A percentile compares a stretch with the other conserved stretches of the same genome.
Conservation (phyloP, 1,140 invertebrate species). For the Dryas iulia region DNA sequence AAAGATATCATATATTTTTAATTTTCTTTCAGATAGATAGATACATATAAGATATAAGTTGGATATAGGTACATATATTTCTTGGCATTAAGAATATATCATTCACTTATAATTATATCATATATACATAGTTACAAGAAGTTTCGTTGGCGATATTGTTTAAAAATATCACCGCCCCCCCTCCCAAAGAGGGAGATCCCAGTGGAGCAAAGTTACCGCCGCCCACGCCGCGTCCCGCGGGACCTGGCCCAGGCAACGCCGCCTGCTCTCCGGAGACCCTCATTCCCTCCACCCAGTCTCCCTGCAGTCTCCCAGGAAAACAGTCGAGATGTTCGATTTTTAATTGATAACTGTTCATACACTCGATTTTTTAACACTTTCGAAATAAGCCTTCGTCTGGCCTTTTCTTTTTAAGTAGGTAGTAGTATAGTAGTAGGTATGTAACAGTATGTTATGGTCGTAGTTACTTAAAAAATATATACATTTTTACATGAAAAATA, state of each 20-base stretch:
- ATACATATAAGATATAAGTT: no score
- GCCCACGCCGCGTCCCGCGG: constrained; percentile 63
- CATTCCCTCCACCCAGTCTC: constrained; percentile 44
- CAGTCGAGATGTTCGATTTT: constrained; percentile 66
- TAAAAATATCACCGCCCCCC: constrained; percentile 72
- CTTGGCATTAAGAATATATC: background rate
- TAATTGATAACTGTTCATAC: constrained; percentile 63
- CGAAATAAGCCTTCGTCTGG: background rate
- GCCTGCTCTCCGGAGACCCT: constrained; percentile 61
- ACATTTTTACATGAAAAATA: no score
- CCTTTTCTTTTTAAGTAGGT: no score
- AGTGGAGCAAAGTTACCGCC: constrained; percentile 69
- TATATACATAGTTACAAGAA: constrained; percentile 25
- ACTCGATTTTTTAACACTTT: constrained; percentile 9
- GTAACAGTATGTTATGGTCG: no score
- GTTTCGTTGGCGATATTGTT: constrained; percentile 56
- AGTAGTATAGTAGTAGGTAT: no score
- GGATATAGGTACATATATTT: no score
- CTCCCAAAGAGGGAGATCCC: constrained; percentile 53
- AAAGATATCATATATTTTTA: no score
- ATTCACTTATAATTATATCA: background rate
- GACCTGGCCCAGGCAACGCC: constrained; percentile 65
- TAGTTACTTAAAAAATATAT: no score
- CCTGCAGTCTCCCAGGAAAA: constrained; percentile 59
- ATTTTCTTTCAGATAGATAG: no score